Base-by-base conservation (phyloP, 2,888 invertebrate species). In the Netelia virgata region DNA sequence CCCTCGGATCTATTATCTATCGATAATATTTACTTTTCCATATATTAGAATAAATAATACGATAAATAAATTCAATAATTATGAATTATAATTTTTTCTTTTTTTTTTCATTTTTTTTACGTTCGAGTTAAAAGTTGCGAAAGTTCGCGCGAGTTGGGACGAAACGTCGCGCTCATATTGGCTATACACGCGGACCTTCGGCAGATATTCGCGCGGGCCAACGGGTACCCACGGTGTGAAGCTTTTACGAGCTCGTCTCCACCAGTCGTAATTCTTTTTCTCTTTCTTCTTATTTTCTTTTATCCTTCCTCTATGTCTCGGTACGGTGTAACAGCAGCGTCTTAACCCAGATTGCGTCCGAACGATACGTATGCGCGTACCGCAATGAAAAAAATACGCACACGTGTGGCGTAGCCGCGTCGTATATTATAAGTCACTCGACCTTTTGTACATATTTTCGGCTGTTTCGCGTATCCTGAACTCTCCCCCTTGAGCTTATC, bases 231-330 rank as follows among this genome's bases (percentile, higher is more conserved):
- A 82, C 82, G 77, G 87, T 87, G 87, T 86, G 88, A 90, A 90
- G 87, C 87, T 88, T 91, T 91, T 90, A 91, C 89, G 88, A 90
- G 89, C 88, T 89, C 88, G 86, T 82, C 85, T 79, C 57, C 55
- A 55, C 18, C 86, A 86, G 90, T 88, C 89, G 90, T 90, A 88
- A 90, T 90, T 90, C 88, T 90, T 88, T 75, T 41, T 63, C 36
- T 73, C 20, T n/a, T 57, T 57, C 36, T 47, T 68, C 47, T 20
- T n/a, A n/a, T n/a, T n/a, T n/a, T n/a, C n/a, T n/a, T n/a, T n/a
- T n/a, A n/a, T n/a, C 16, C 20, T 47, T 36, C 47, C 41, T 59
- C 47, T n/a, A n/a, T 75, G 70, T 78, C 81, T 87, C 86, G 86
- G 86, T 88, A 86, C 87, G 74, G 73, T 57, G 69, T 83, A 80